Base-by-base conservation (phyloP, 1,140 invertebrate species). In the Drosophila kanapiae region DNA sequence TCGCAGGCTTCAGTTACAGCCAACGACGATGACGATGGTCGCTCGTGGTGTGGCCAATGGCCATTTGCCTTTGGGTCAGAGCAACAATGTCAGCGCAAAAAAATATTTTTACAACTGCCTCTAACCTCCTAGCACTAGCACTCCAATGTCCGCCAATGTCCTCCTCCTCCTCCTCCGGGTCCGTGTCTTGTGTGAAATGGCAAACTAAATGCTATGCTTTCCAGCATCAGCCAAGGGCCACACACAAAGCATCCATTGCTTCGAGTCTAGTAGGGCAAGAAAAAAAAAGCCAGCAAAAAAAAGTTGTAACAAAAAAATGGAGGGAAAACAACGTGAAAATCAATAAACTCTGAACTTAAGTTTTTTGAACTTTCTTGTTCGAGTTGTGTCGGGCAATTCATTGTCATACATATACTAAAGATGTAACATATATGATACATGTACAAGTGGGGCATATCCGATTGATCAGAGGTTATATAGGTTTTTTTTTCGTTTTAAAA, bases 351-450 rank as follows among this genome's bases (percentile, higher is more conserved):
- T 68, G 60, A 80, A 69, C 70, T 83, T 83, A 63, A 84, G 81
- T 84, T 83, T 79, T 75, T 83, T 83, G 61, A 83, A 83, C 76
- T 83, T 76, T 60, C 45, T 75, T 69, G 80, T 54, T 62, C 27
- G 18, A 54, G 35, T 77, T 62, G 38, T 31, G 27, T 60, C 33
- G 54, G 27, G 31, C 53, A 42, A 71, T 72, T 72, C 53, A 72
- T 71, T 71, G 69, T 59, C 69, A 49, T 37, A 40, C 35, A 40
- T 35, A 4, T 48, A 3, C 13, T 23, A 14, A 3, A n/a, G 27
- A 29, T 49, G 47, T 49, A 49, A 40, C 16, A 37, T 11, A 51
- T 67, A 61, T 43, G n/a, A n/a, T n/a, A n/a, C n/a, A n/a, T n/a
- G n/a, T n/a, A n/a, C n/a, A n/a, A n/a, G 23, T 31, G 23, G 58